phyloP scores from a whole-genome alignment of 2,888 invertebrate genomes.

The Cryptus armator region DNA sequence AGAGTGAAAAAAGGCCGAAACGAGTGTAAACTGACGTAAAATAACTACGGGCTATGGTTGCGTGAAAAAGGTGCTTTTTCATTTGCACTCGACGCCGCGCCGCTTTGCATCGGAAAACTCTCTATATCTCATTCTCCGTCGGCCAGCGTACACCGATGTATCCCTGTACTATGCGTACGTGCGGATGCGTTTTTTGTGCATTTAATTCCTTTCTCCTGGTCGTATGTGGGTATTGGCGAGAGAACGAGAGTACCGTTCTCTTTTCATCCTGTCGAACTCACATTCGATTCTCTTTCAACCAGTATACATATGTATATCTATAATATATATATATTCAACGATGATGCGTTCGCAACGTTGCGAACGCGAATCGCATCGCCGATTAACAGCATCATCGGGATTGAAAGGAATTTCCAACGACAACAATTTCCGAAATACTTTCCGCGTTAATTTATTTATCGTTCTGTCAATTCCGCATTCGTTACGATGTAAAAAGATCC shows the following conservation, averaged over 20 bases:
- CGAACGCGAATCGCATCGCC: conserved; percentile 42
- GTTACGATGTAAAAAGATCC: not conserved
- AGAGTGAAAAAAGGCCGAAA: conserved; percentile 59
- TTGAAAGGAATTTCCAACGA: conserved; percentile 44
- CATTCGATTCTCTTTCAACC: conserved; percentile 23
- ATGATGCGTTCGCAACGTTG: conserved; percentile 12
- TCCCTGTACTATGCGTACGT: conserved; percentile 22
- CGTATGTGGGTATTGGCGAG: conserved; percentile 14
- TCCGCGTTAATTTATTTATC: conserved; percentile 12
- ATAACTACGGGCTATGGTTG: conserved; percentile 70
- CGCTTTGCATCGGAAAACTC: conserved; percentile 41
- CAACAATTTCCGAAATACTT: conserved; percentile 29
- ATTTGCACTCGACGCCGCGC: conserved; percentile 68
- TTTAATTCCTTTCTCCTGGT: conserved; percentile 65
- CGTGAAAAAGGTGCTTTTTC: conserved; percentile 73
- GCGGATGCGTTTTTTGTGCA: conserved; percentile 62
- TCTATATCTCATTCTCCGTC: conserved; percentile 17
- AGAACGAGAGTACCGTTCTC: not conserved
- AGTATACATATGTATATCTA: conserved; percentile 1
- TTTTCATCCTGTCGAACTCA: conserved; percentile 45
- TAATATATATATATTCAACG: conserved; percentile 7
- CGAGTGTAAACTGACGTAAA: conserved; percentile 69
- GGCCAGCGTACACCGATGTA: not conserved
- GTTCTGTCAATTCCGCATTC: not conserved
- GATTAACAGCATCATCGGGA: conserved; percentile 47